Conservation (phyloP, 1,140 invertebrate genomes). For the Nebria ingens region DNA sequence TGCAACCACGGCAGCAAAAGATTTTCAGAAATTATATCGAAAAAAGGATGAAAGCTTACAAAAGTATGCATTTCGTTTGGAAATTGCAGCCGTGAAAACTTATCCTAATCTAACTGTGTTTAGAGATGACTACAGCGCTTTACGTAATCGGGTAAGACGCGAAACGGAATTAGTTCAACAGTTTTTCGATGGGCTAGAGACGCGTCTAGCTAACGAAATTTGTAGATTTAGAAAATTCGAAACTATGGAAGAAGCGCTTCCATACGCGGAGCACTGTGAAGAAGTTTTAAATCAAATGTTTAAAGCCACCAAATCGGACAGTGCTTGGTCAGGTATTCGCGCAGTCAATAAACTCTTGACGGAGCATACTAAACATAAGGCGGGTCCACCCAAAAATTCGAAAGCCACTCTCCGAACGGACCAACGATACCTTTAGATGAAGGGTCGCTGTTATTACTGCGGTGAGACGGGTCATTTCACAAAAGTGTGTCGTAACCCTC, state of each 20-base stretch:
- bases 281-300: not conserved
- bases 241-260: not conserved
- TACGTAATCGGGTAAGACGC: not conserved
- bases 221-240: not conserved
- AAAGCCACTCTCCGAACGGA: not conserved
- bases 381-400: too few relatives aligned
- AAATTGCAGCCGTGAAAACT: not conserved
- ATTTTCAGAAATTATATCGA: not conserved
- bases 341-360: not conserved
- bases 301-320: not conserved
- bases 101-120: not conserved
- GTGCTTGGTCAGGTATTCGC: not conserved
- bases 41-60: not conserved
- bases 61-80: not conserved
- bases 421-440: not conserved
- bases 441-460: not conserved
- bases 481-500: not conserved
- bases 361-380: not conserved
- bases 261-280: not conserved
- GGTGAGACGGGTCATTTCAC: not conserved
- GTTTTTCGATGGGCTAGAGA: not conserved
- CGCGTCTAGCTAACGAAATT: not conserved
- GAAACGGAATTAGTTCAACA: not conserved
- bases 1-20: not conserved
- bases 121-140: not conserved